Evolutionary conservation across 2,888 invertebrate species (phyloP).

Genomic region (Shargacucullia verbasci): DNA sequence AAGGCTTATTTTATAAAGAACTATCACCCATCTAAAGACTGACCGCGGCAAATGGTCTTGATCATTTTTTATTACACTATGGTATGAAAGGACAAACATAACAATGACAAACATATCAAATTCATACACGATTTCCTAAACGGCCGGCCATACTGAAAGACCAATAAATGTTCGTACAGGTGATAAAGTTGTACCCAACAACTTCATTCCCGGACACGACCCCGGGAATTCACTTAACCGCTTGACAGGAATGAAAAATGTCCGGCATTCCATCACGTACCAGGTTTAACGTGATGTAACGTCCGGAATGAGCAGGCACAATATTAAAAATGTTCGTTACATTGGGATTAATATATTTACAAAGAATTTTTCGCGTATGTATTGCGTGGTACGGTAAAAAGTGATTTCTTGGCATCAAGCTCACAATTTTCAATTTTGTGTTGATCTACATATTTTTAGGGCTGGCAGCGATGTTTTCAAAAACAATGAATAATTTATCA

Average conservation of each 20-base stretch:
- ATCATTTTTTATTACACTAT: too few relatives aligned
- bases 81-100: too few relatives aligned
- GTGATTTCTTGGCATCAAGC: constrained; percentile 1
- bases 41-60: too few relatives aligned
- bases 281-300: neutral
- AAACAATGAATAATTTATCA: constrained; percentile 5
- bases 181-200: constrained; percentile 9
- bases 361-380: neutral
- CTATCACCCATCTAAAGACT: too few relatives aligned
- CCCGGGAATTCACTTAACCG: constrained; percentile 39
- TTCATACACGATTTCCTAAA: neutral
- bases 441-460: constrained; percentile 13
- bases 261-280: constrained; percentile 26
- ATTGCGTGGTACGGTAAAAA: neutral
- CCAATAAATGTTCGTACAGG: constrained; percentile 30
- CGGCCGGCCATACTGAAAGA: too few relatives aligned
- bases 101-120: neutral
- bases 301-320: constrained; percentile 12
- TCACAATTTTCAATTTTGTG: constrained; percentile 14
- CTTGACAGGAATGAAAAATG: constrained; percentile 42
- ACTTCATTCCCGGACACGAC: constrained; percentile 32
- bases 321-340: constrained; percentile 24
- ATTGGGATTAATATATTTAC: constrained; percentile 8
- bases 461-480: neutral
- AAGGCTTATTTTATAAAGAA: too few relatives aligned